A percentile compares a stretch with the other conserved stretches of the same genome.
Evolutionary conservation across 2,113 vertebrate genomes (phyloP).

Genomic region (Lepisosteus osseus): DNA sequence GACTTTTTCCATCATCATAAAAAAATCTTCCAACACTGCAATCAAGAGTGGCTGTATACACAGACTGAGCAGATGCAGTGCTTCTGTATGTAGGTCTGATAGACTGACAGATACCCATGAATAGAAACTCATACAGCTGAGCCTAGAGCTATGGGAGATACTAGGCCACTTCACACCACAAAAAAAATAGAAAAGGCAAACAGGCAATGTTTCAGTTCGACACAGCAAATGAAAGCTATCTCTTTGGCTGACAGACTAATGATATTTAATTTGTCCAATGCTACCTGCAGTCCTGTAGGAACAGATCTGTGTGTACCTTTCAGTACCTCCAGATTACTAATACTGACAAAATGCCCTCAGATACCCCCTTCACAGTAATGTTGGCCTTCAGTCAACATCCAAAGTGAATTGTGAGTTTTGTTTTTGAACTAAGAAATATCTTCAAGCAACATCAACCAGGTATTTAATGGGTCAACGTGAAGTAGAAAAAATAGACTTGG

Average conservation of each 20-base stretch:
- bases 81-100: no score
- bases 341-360: neutral
- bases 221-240: neutral
- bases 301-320: neutral
- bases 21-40: no score
- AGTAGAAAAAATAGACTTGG: no score
- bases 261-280: slow-evolving; percentile 1
- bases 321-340: neutral
- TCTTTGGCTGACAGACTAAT: neutral
- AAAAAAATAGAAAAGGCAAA: neutral
- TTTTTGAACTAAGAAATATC: neutral
- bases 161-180: neutral
- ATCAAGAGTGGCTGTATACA: no score
- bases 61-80: no score
- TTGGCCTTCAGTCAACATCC: slow-evolving; percentile 1
- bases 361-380: no score
- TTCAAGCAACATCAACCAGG: no score
- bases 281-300: neutral
- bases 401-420: slow-evolving; percentile 15
- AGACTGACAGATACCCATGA: no score
- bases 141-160: neutral
- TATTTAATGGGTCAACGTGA: no score
- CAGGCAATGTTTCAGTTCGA: neutral
- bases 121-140: no score
- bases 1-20: no score